These are phyloP conservation scores for Halocaridina rubra DNA, from an alignment of 2,888 invertebrate genomes.

Conservation along the genomic window DNA sequence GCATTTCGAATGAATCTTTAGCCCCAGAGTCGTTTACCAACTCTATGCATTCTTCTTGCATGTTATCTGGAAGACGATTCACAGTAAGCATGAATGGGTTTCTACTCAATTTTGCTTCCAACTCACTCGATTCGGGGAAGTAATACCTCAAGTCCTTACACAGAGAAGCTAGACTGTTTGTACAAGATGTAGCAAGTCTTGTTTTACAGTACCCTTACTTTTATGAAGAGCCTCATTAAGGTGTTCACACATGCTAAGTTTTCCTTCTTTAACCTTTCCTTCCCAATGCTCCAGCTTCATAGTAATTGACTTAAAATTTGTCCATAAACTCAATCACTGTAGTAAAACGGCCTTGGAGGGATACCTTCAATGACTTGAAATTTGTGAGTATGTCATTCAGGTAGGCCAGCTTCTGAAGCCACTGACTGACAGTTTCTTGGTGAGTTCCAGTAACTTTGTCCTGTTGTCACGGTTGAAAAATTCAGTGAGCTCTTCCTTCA, in stretches of 20 bases:
- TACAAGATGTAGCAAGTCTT: neutral
- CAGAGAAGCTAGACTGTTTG: conserved; percentile 19
- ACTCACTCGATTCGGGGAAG: conserved; percentile 5
- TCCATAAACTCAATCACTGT: conserved; percentile 36
- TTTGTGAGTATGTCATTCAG: conserved; percentile 22
- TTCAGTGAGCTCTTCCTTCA: too few relatives aligned
- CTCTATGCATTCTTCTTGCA: conserved; percentile 26
- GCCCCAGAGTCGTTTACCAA: conserved; percentile 30
- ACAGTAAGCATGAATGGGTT: conserved; percentile 17
- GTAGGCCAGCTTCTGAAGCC: conserved; percentile 43
- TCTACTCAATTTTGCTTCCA: conserved; percentile 27
- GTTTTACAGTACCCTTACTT: neutral
- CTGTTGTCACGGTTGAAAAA: too few relatives aligned
- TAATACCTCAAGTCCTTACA: conserved; percentile 28
- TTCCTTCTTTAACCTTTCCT: conserved; percentile 31
- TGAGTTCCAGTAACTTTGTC: too few relatives aligned
- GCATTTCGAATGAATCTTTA: conserved; percentile 3
- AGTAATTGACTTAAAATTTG: conserved; percentile 14
- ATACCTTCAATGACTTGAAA: conserved; percentile 26
- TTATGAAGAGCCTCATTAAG: conserved; percentile 16
- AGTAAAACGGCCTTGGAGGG: conserved; percentile 21
- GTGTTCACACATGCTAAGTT: conserved; percentile 25
- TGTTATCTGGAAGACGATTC: neutral
- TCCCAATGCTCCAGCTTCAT: conserved; percentile 38
- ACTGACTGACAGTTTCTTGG: too few relatives aligned